Evolutionary conservation across 2,888 invertebrate species (phyloP), one percentile per base, ranked within the genome.

Genomic region (Nebria salina): DNA sequence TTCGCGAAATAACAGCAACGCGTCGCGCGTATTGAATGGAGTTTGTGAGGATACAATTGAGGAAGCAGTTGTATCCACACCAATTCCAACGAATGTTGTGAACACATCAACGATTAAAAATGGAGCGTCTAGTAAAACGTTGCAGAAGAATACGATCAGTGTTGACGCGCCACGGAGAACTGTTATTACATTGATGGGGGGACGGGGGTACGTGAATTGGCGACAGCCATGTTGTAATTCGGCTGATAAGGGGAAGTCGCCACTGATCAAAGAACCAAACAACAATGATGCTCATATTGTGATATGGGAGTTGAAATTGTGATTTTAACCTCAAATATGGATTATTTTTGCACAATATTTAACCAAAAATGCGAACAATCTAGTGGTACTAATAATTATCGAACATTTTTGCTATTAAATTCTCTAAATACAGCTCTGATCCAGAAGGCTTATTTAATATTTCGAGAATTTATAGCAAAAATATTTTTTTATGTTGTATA

Each of bases 271-370:
- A 74, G 94, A 94, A 83, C 94, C 94, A 73, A 95, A 95, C 88
- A 94, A 94, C 83, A 95, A 93, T 86, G 96, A 96, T 91, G 96
- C 97, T 15, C 96, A 97, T 89, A 94, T 97, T 86, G 94, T 97
- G 83, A 92, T 97, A 75, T 97, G 97, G 97, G 97, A 97, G 89
- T 93, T 94, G 90, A 95, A 95, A 87, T 92, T 94, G 91, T 94
- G 92, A 93, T 65, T 54, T 54, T 54, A 54, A 54, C 54, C 7
- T 54, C 54, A 54, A 54, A 54, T 54, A 54, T 6, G 54, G 54
- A 54, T 54, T 54, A 54, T 54, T 54, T 54, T 54, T 54, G 54
- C 54, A 54, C 54, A 54, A 54, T 54, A 54, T 54, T 54, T 54
- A 54, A 54, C 54, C 54, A 54, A 54, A 54, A 54, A 54, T 7